phyloP scores from a whole-genome alignment of 2,888 invertebrate genomes.

The Calameuta filiformis region DNA sequence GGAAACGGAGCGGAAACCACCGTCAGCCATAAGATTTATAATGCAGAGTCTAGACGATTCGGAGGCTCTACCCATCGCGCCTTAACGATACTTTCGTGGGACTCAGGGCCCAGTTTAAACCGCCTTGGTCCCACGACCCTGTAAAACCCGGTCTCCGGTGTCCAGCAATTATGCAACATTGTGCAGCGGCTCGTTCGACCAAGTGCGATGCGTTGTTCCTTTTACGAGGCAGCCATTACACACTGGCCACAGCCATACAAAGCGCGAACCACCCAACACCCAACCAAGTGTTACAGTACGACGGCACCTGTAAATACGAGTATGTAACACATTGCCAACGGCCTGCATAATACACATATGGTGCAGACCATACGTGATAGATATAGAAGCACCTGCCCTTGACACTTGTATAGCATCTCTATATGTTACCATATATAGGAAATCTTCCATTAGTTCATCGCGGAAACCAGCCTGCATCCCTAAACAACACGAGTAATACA shows the following conservation, averaged over 20 bases:
- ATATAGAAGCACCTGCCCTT: slow-evolving; percentile 44
- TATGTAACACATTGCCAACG: slow-evolving; percentile 11
- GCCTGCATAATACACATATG: slow-evolving; percentile 7
- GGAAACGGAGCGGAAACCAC: slow-evolving; percentile 21
- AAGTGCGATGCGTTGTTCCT: slow-evolving; percentile 35
- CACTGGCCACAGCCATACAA: slow-evolving; percentile 34
- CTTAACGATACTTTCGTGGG: not conserved
- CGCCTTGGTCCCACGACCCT: not conserved
- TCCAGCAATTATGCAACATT: slow-evolving; percentile 38
- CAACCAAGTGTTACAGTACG: not conserved
- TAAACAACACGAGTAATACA: no score
- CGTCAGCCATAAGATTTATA: not conserved
- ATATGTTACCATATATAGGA: not conserved
- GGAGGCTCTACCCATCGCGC: no score
- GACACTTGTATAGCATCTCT: not conserved
- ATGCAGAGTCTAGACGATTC: no score
- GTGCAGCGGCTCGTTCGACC: slow-evolving; percentile 16
- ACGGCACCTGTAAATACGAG: not conserved
- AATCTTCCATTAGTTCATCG: not conserved
- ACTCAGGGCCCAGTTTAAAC: not conserved
- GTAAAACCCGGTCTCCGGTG: not conserved
- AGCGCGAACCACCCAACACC: slow-evolving; percentile 9
- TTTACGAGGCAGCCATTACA: slow-evolving; percentile 42
- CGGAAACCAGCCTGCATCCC: no score
- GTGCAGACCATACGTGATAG: not conserved